Percentiles rank a stretch among this genome's conserved stretches.
These are phyloP conservation scores for Propithecus coquereli DNA, from an alignment of 2,113 vertebrate species.

Conservation along the genomic window DNA sequence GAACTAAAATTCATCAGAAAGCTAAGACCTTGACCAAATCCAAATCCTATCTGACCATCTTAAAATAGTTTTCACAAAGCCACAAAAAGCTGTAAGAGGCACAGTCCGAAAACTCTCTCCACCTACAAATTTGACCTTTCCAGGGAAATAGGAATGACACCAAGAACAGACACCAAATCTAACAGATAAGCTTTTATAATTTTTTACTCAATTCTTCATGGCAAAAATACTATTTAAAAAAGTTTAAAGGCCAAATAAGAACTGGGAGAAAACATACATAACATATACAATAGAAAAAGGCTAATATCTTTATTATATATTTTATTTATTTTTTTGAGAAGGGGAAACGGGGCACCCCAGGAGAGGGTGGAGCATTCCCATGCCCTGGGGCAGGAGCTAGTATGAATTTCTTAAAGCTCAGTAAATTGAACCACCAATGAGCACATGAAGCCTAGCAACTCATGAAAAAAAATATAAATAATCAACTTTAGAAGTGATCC, in stretches of 20 bases:
- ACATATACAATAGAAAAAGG: neutral
- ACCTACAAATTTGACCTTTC: neutral
- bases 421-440: neutral
- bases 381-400: too few relatives aligned
- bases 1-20: neutral
- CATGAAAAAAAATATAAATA: neutral
- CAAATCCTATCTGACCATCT: neutral
- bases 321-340: too few relatives aligned
- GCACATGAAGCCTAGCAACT: neutral
- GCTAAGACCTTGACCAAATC: neutral
- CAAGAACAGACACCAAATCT: neutral
- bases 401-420: neutral
- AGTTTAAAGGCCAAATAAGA: neutral
- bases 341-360: too few relatives aligned
- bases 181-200: neutral
- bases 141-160: neutral
- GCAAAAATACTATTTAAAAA: neutral
- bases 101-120: neutral
- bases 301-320: neutral
- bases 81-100: neutral
- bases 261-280: neutral
- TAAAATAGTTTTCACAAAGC: neutral
- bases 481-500: neutral
- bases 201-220: neutral
- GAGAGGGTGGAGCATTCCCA: too few relatives aligned